These are phyloP conservation scores for Halyomorpha halys DNA, from an alignment of 1,140 invertebrate genomes.

Conservation along the genomic window DNA sequence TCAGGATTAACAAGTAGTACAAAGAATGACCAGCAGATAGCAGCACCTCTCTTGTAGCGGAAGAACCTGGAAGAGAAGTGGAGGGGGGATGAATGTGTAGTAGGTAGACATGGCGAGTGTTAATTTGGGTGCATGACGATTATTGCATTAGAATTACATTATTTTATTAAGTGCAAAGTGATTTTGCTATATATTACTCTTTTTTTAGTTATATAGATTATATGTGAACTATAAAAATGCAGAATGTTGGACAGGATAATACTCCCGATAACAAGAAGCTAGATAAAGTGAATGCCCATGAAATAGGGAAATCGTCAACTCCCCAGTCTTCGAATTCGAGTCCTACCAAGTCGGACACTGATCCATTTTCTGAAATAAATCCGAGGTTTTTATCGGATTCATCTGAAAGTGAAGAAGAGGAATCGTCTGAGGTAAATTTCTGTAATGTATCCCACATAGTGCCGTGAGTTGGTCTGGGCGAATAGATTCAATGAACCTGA, in stretches of 20 bases:
- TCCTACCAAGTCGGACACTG: conserved; percentile 64
- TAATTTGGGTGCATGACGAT: conserved; percentile 56
- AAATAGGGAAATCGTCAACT: conserved; percentile 46
- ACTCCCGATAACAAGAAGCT: conserved; percentile 63
- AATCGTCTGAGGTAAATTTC: conserved; percentile 71
- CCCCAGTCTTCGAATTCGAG: conserved; percentile 50
- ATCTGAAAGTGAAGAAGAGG: conserved; percentile 85
- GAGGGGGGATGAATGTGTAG: conserved; percentile 35
- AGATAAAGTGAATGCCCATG: conserved; percentile 52
- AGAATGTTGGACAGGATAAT: conserved; percentile 70
- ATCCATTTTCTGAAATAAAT: conserved; percentile 61
- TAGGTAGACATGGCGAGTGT: conserved; percentile 59
- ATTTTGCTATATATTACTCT: conserved; percentile 23
- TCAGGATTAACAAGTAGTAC: neutral
- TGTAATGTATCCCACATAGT: conserved; percentile 7
- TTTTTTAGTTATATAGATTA: conserved; percentile 24
- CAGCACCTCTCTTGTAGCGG: conserved; percentile 15
- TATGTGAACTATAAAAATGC: conserved; percentile 59
- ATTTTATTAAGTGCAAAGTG: conserved; percentile 30
- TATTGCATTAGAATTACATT: conserved; percentile 34
- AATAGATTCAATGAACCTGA: conserved; percentile 30
- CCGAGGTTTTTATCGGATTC: conserved; percentile 77
- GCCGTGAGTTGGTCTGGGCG: conserved; percentile 12
- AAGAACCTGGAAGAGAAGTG: conserved; percentile 26
- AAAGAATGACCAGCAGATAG: neutral